Percentiles rank a stretch among this genome's conserved stretches.
phyloP scores from a whole-genome alignment of 2,888 invertebrate species.

The Oscheius sp. region DNA sequence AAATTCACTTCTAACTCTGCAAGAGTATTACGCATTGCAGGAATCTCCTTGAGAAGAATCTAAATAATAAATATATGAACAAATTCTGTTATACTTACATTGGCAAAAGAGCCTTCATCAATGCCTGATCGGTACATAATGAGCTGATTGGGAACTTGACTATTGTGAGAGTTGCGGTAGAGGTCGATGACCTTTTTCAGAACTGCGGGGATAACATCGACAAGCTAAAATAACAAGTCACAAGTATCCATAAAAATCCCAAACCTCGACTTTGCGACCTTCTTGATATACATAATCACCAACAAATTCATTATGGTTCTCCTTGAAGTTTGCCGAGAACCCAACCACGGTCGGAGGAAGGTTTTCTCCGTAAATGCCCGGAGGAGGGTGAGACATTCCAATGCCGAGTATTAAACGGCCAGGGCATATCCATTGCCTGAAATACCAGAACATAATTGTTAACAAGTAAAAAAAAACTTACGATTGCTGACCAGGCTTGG shows the following conservation, averaged over 20 bases:
- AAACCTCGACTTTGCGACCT: constrained; percentile 12
- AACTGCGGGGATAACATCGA: neutral
- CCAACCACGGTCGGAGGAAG: constrained; percentile 6
- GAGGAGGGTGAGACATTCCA: constrained; percentile 46
- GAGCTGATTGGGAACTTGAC: constrained; percentile 41
- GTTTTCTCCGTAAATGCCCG: neutral
- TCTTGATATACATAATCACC: constrained; percentile 50
- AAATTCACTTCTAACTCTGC: constrained; percentile 8
- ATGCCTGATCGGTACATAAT: constrained; percentile 59
- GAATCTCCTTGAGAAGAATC: constrained; percentile 62
- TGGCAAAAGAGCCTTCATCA: constrained; percentile 50
- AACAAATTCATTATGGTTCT: constrained; percentile 45
- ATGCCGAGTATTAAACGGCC: constrained; percentile 52
- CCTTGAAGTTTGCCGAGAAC: constrained; percentile 55
- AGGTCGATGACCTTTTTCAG: constrained; percentile 1
- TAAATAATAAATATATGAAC: neutral
- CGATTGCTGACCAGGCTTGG: neutral
- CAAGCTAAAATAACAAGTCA: neutral
- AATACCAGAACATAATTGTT: neutral
- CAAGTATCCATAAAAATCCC: neutral
- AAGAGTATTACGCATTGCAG: constrained; percentile 51
- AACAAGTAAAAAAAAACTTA: neutral
- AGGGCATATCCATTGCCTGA: constrained; percentile 25
- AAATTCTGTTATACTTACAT: constrained; percentile 31
- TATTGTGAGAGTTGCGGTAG: constrained; percentile 6